Conservation (phyloP, 1,140 invertebrate species). For the Neotoxoptera formosana region DNA sequence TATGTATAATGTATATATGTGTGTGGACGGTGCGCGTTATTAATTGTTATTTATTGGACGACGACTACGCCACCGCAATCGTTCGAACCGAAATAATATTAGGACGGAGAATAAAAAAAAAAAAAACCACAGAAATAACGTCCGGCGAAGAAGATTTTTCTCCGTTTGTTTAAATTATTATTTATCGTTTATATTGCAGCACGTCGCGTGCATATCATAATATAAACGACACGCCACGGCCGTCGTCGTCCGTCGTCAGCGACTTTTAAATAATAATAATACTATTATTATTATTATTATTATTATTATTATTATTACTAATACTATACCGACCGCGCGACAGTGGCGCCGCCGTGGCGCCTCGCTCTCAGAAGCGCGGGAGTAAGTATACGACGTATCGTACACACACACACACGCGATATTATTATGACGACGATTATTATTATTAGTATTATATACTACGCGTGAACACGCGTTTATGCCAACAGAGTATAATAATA, state of each 20-base stretch:
- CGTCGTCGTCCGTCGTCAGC: not conserved
- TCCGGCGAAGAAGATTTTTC: not conserved
- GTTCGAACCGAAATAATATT: conserved; percentile 4
- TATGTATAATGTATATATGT: not conserved
- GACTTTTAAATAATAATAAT: not conserved
- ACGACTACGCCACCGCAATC: not conserved
- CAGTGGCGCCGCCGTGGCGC: not conserved
- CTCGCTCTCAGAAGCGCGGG: not conserved
- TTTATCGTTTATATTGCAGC: not conserved
- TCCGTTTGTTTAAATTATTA: not conserved
- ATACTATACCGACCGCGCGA: not conserved
- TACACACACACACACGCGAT: not conserved
- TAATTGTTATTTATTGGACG: conserved; percentile 10
- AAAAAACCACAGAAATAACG: not conserved
- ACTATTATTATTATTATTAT: not conserved
- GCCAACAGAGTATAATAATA: not conserved
- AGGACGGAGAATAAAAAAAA: not conserved
- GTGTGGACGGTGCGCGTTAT: not conserved
- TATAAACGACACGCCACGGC: not conserved
- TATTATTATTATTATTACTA: not conserved
- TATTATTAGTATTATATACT: conserved; percentile 4
- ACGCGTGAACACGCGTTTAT: not conserved
- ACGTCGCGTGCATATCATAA: not conserved
- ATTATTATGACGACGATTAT: not conserved
- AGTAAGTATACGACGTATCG: not conserved